Conservation (phyloP, 2,888 invertebrate genomes). For the Pecten maximus region DNA sequence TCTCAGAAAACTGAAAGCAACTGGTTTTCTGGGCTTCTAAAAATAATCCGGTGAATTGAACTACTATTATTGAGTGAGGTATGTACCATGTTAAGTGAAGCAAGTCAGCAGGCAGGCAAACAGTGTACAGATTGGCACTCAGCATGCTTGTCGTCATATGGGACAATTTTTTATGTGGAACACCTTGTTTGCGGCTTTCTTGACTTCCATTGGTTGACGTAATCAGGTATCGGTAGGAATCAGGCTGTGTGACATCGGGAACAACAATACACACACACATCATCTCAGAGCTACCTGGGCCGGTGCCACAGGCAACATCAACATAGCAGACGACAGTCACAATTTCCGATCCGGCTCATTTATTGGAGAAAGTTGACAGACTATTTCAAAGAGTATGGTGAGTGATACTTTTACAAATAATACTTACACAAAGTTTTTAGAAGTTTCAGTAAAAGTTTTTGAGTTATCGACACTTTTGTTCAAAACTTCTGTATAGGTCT, state of each 20-base stretch:
- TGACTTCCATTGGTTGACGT: constrained; percentile 45
- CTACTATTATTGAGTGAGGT: not conserved
- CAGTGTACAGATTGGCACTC: not conserved
- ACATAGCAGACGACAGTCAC: constrained; percentile 49
- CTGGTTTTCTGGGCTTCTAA: constrained; percentile 39
- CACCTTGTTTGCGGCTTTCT: constrained; percentile 46
- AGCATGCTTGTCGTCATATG: constrained; percentile 33
- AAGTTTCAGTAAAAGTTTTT: not conserved
- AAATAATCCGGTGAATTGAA: constrained; percentile 37
- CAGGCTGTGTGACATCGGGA: constrained; percentile 44
- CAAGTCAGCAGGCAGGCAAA: constrained; percentile 28
- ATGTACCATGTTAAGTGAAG: constrained; percentile 36
- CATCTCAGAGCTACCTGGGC: not conserved
- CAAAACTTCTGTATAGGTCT: not conserved
- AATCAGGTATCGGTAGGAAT: constrained; percentile 47
- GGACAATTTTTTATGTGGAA: constrained; percentile 49
- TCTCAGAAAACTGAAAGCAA: constrained; percentile 26
- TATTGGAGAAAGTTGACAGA: constrained; percentile 29
- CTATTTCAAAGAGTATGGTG: constrained; percentile 28
- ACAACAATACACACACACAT: constrained; percentile 5
- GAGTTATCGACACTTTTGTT: not conserved
- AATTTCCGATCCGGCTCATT: not conserved
- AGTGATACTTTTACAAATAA: not conserved
- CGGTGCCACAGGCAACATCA: constrained; percentile 37
- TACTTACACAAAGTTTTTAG: not conserved